These are phyloP conservation scores for Brassicogethes aeneus DNA, from an alignment of 2,888 invertebrate genomes.

Conservation along the genomic window DNA sequence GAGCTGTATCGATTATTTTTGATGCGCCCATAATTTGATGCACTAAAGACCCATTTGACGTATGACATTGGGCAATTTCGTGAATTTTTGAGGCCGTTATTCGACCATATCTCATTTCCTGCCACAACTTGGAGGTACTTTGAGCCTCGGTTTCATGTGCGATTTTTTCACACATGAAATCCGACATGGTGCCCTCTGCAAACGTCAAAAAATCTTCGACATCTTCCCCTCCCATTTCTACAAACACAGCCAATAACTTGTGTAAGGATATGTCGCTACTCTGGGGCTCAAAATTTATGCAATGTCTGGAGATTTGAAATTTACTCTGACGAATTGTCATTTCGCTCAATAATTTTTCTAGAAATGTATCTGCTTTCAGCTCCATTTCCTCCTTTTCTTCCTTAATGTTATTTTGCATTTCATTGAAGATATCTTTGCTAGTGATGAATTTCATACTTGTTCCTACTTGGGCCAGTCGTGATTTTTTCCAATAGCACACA, in stretches of 20 bases:
- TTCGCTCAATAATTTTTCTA: too few relatives aligned
- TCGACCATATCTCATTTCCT: conserved; percentile 13
- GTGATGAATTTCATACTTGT: conserved; percentile 5
- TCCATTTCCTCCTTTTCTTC: too few relatives aligned
- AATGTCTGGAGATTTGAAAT: too few relatives aligned
- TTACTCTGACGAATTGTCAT: too few relatives aligned
- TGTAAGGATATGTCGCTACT: too few relatives aligned
- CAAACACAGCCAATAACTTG: too few relatives aligned
- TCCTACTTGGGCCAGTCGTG: conserved; percentile 5
- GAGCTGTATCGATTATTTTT: conserved; percentile 8
- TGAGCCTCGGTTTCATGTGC: conserved; percentile 8
- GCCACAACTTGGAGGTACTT: conserved; percentile 8
- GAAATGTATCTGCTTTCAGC: too few relatives aligned
- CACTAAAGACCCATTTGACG: conserved; percentile 10
- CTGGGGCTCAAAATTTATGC: too few relatives aligned
- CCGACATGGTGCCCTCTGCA: conserved; percentile 5
- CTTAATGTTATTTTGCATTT: conserved; percentile 6
- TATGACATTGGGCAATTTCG: conserved; percentile 11
- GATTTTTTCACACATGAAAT: conserved; percentile 1
- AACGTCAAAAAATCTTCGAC: conserved; percentile 7
- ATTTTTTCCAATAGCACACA: conserved; percentile 13
- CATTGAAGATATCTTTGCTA: conserved; percentile 8
- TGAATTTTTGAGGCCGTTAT: conserved; percentile 15
- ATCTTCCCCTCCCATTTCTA: too few relatives aligned
- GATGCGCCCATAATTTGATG: conserved; percentile 10